Base-by-base conservation (phyloP, 2,888 invertebrate species). In the Alsophila aescularia region DNA sequence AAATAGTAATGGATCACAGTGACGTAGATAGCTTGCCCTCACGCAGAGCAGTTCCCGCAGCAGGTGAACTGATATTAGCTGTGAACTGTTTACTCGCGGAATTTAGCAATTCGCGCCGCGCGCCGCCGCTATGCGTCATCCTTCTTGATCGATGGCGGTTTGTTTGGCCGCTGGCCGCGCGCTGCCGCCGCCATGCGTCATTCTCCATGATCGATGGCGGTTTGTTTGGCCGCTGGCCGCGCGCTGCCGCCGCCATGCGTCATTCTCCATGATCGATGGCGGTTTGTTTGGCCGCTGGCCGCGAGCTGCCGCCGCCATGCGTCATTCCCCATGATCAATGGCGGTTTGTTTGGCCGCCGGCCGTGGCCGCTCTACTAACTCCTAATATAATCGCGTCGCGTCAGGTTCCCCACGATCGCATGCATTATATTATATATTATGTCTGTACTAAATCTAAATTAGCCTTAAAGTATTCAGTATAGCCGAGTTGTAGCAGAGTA, bases 351-450 rank as follows among this genome's bases (percentile, higher is more conserved):
- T 49, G 31, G 21, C 13, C 24, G 32, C n/a, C n/a, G n/a, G n/a
- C n/a, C n/a, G n/a, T n/a, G n/a, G n/a, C 36, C 52, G 59, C 52
- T 59, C 52, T 42, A 56, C 24, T 59, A 42, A 52, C 55, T 55
- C 32, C 12, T 34, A 13, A 44, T n/a, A n/a, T n/a, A n/a, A n/a
- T n/a, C n/a, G n/a, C 24, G 37, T n/a, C 8, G 27, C 27, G 35
- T n/a, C 15, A 21, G 36, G 49, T 41, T 36, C 49, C 45, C 45
- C 45, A 29, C 36, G 45, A 37, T n/a, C 29, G 45, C 14, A 12
- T 27, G 24, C 27, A 16, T 29, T 47, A n/a, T n/a, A n/a, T n/a
- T n/a, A n/a, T n/a, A n/a, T n/a, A n/a, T n/a, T n/a, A n/a, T n/a
- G n/a, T n/a, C n/a, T n/a, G n/a, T n/a, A n/a, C n/a, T n/a, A n/a